Conservation (phyloP, 2,797 vertebrate species). For the Yasuhikotakia modesta region DNA sequence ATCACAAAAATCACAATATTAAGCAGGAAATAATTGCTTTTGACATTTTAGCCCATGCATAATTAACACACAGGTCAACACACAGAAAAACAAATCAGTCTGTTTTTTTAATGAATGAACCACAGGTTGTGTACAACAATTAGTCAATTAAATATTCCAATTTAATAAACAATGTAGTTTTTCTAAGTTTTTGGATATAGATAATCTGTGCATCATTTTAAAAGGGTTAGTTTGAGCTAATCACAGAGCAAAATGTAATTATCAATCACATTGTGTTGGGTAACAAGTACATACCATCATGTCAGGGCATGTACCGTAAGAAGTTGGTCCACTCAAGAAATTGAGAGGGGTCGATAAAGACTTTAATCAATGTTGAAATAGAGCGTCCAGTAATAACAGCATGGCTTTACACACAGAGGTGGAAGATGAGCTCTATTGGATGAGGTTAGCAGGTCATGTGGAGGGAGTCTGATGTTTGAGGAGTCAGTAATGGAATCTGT, state of each 20-base stretch:
- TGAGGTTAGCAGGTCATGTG: conserved; percentile 35
- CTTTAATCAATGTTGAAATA: conserved; percentile 34
- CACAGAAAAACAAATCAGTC: no score
- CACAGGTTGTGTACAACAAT: conserved; percentile 44
- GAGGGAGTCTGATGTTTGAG: conserved; percentile 18
- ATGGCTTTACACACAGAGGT: neutral
- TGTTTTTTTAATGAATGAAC: conserved; percentile 14
- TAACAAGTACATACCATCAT: conserved; percentile 36
- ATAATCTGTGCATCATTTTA: no score
- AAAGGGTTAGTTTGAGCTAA: conserved; percentile 69
- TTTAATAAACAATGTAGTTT: conserved; percentile 55
- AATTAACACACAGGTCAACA: neutral
- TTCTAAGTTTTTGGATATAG: conserved; percentile 40
- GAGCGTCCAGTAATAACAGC: conserved; percentile 20
- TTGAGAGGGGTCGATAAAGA: neutral
- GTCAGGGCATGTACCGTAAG: conserved; percentile 6
- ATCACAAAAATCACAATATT: neutral
- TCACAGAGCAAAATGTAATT: conserved; percentile 60
- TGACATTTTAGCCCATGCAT: neutral
- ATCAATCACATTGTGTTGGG: conserved; percentile 16
- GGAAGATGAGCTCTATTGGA: conserved; percentile 10
- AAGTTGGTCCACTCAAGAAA: neutral
- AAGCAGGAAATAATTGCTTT: neutral
- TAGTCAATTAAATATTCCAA: conserved; percentile 53
- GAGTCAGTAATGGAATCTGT: conserved; percentile 22